Base-by-base conservation (phyloP, 1,140 invertebrate genomes). In the Drosophila parabipectinata region DNA sequence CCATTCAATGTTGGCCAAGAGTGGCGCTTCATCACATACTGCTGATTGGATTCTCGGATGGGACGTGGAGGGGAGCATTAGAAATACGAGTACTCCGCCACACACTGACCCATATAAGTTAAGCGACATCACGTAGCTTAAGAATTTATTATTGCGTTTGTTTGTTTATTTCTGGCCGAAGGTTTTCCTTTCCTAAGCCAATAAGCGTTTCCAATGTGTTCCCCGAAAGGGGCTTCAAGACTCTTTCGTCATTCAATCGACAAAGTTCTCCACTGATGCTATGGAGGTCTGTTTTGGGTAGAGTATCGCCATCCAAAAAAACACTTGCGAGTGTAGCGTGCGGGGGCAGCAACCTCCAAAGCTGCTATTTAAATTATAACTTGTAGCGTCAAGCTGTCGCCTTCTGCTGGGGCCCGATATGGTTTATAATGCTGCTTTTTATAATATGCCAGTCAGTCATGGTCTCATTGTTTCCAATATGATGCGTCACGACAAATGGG, bases 291-390 rank as follows among this genome's bases (percentile, higher is more conserved):
- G 9, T 34, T 26, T 12, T 1, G 7, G 51, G n/a, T 3, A 73
- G 67, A 24, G 50, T 61, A 62, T 72, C 37, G 2, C 21, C 21
- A 37, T 45, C 45, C 57, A 30, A 15, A 39, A 24, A 61, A 44
- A 45, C 41, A 68, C 63, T 55, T 34, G 50, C 73, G 67, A 73
- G 62, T 73, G 66, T 76, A 74, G 77, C n/a, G 51, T 80, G 80
- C 72, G 80, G 80, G 81, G 82, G 80, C 77, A 73, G 82, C 81
- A 77, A 77, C 80, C 80, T 84, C 77, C 77, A 80, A 85, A 84
- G 32, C 37, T 72, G 62, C 44, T 77, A 59, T 52, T 58, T 69
- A 72, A 69, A 51, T 47, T 72, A 9, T 9, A 24, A 18, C 32
- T 61, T 51, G 18, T 8, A 62, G 45, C 47, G 26, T 51, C 58